Conservation (phyloP, 2,113 vertebrate species). For the Ochotona curzoniae region DNA sequence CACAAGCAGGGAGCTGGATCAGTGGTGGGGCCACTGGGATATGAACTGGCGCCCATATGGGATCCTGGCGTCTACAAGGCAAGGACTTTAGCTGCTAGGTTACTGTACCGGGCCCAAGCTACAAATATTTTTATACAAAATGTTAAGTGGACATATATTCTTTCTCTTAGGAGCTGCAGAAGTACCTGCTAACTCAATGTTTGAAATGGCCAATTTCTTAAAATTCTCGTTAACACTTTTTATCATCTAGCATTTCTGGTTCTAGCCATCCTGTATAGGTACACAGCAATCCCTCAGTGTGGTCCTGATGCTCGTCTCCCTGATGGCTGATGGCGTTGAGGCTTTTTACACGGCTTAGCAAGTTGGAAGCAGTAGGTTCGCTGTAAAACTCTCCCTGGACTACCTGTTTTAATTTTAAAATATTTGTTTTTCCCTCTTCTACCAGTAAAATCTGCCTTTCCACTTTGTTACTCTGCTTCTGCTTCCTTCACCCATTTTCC, state of each 20-base stretch:
- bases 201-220: neutral
- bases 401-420: slow-evolving; percentile 13
- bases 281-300: neutral
- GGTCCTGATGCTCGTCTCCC: neutral
- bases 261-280: neutral
- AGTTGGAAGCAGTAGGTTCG: neutral
- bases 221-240: neutral
- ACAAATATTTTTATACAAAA: neutral
- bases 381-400: neutral
- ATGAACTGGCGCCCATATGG: no score
- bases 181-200: neutral
- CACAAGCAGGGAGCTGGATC: no score
- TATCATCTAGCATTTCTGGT: neutral
- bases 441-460: neutral
- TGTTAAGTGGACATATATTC: neutral
- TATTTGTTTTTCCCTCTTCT: neutral
- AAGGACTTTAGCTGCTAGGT: no score
- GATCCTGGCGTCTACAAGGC: no score
- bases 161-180: neutral
- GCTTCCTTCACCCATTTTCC: neutral
- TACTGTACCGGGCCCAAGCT: neutral
- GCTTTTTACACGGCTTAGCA: neutral
- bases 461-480: neutral
- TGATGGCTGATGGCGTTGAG: neutral
- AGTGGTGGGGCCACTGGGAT: no score